Base-by-base conservation (phyloP, 2,797 vertebrate genomes). In the Tokudaia tokunoshimensis region DNA sequence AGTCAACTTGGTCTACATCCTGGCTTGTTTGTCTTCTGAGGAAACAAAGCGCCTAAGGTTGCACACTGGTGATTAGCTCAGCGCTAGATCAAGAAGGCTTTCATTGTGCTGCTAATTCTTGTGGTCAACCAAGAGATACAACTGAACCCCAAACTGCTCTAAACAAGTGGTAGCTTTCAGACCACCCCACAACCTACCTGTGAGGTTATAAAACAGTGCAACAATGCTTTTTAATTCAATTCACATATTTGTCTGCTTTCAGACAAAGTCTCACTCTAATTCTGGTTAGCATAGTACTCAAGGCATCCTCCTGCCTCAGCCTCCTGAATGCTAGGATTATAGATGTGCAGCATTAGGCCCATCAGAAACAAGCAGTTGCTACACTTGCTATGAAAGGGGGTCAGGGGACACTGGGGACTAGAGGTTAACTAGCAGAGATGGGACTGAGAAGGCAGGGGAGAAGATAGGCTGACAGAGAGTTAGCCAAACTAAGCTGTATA, bases 161-260 rank as follows among this genome's bases (percentile, higher is more conserved):
- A 24, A 13, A 34, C 31, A 63, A 1, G 14, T n/a, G 70, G 57
- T 82, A 24, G 80, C 94, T 97, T 94, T 80, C 55, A 91, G 92
- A 20, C 29, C 20, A 34, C 61, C 83, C 34, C 44, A 72, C 67
- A 13, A 11, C n/a, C 24, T 14, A 29, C 44, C 50, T 15, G 20
- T 41, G 52, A 41, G 24, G 20, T 9, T 96, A 57, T 57, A 55
- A 9, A 94, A 89, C 67, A 41, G 14, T 24, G 22, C 70, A 44
- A 87, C 31, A 41, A 67, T 29, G n/a, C 8, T 88, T 97, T 89
- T 24, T 17, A 50, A 63, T 50, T n/a, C 44, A 2, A 63, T 63
- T 63, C 31, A 1, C 50, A 9, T 12, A 47, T 47, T 78, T 61
- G 26, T 50, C 72, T 59, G n/a, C 24, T 63, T 75, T 89, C n/a